Evolutionary conservation across 2,113 vertebrate genomes (phyloP).

Genomic region (Tiliqua scincoides): DNA sequence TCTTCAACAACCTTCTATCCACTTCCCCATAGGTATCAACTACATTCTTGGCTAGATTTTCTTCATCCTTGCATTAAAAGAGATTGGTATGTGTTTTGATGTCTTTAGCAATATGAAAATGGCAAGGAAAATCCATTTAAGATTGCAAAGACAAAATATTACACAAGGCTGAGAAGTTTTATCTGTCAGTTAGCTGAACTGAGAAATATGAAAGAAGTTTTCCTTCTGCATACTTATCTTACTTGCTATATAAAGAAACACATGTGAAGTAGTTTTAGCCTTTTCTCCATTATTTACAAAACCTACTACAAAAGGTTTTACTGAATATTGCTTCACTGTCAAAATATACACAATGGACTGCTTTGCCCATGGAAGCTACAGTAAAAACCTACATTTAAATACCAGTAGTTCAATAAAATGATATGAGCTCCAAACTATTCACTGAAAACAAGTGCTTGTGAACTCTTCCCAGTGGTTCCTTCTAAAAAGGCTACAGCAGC

Average conservation of each 20-base stretch:
- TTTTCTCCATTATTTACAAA: background rate
- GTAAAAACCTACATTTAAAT: constrained; percentile 42
- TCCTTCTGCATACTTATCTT: background rate
- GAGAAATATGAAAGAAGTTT: background rate
- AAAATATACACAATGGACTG: background rate
- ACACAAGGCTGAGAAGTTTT: background rate
- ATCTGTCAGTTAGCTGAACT: background rate
- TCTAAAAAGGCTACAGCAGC: constrained; percentile 63
- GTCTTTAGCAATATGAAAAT: background rate
- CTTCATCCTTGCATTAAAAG: background rate
- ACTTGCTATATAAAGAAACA: background rate
- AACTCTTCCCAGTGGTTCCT: constrained; percentile 56
- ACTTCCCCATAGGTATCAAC: background rate
- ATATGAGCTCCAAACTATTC: constrained; percentile 52
- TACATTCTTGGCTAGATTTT: background rate
- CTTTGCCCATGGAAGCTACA: constrained; percentile 38
- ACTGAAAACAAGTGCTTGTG: constrained; percentile 62
- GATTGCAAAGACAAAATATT: background rate
- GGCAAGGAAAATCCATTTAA: too few species aligned
- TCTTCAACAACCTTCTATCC: background rate
- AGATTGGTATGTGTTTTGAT: background rate
- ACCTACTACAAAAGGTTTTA: constrained; percentile 32
- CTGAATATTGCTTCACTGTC: background rate
- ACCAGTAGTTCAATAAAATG: constrained; percentile 46
- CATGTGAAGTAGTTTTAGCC: constrained; percentile 1